Percentiles rank a stretch among this genome's conserved stretches.
Evolutionary conservation across 2,888 invertebrate genomes (phyloP).

Genomic region (Ectropis crepuscularia): DNA sequence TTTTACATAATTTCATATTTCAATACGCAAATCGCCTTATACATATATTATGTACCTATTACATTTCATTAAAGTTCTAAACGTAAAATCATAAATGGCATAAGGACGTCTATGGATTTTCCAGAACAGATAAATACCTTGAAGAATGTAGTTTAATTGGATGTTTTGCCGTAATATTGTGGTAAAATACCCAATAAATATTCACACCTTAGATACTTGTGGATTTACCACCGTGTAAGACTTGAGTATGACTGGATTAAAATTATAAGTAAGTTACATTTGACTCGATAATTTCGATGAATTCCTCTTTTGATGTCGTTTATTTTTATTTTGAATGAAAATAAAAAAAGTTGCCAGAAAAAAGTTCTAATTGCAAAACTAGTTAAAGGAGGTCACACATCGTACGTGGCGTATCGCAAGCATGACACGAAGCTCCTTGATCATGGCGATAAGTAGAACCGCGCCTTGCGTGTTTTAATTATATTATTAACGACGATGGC

Average conservation of each 20-base stretch:
- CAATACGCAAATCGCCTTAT: too few relatives aligned
- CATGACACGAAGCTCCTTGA: constrained; percentile 61
- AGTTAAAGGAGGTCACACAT: constrained; percentile 39
- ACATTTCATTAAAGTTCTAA: too few relatives aligned
- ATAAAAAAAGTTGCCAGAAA: too few relatives aligned
- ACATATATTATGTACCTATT: too few relatives aligned
- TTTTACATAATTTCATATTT: too few relatives aligned
- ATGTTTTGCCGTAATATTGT: not conserved
- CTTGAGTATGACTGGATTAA: too few relatives aligned
- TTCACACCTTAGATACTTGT: not conserved
- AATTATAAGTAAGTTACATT: too few relatives aligned
- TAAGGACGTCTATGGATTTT: constrained; percentile 7
- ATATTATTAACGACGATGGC: constrained; percentile 81
- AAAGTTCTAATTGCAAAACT: constrained; percentile 15
- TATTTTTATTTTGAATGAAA: not conserved
- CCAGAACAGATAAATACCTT: not conserved
- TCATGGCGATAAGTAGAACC: constrained; percentile 75
- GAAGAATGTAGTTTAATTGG: not conserved
- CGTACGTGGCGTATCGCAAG: constrained; percentile 34
- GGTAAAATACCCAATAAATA: not conserved
- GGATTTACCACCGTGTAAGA: too few relatives aligned
- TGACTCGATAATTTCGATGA: too few relatives aligned
- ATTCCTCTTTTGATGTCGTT: too few relatives aligned
- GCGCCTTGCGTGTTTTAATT: constrained; percentile 84
- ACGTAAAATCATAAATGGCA: not conserved